These are phyloP conservation scores for Cryptus viduatorius DNA, from an alignment of 2,888 invertebrate genomes.

Conservation along the genomic window DNA sequence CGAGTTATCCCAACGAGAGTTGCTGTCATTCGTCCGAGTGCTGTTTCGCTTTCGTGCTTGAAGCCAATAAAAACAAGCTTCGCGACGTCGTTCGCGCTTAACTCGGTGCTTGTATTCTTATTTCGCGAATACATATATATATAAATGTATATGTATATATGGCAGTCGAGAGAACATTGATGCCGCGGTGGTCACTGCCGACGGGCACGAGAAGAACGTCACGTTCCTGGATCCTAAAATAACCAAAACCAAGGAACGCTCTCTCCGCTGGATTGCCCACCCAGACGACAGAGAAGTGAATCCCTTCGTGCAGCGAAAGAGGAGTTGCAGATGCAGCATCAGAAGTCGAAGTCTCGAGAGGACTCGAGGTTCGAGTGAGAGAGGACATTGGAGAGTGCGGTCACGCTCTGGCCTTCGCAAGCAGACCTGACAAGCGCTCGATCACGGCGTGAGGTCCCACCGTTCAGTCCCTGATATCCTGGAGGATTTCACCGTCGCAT, in stretches of 20 bases:
- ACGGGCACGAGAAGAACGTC: conserved; percentile 60
- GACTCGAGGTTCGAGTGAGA: conserved; percentile 54
- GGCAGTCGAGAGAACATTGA: conserved; percentile 64
- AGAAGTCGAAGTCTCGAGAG: conserved; percentile 64
- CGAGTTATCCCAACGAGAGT: conserved; percentile 28
- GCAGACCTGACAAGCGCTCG: conserved; percentile 78
- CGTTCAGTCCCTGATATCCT: conserved; percentile 74
- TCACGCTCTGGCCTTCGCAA: conserved; percentile 74
- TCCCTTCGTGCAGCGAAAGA: conserved; percentile 40
- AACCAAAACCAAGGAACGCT: conserved; percentile 69
- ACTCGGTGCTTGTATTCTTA: conserved; percentile 19
- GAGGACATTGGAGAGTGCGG: conserved; percentile 73
- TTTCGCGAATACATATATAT: conserved; percentile 26
- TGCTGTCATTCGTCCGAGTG: conserved; percentile 72
- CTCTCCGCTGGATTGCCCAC: conserved; percentile 50
- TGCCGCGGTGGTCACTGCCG: conserved; percentile 13
- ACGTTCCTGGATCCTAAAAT: conserved; percentile 77
- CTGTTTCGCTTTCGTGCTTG: conserved; percentile 31
- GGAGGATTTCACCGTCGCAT: conserved; percentile 72
- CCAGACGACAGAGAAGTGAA: conserved; percentile 53
- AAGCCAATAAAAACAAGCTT: conserved; percentile 79
- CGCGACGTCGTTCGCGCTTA: conserved; percentile 47
- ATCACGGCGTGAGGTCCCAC: conserved; percentile 80
- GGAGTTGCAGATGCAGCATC: conserved; percentile 33
- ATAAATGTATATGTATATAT: conserved; percentile 47